Evolutionary conservation across 2,888 invertebrate genomes (phyloP).

Genomic region (Heteropelma amictum): DNA sequence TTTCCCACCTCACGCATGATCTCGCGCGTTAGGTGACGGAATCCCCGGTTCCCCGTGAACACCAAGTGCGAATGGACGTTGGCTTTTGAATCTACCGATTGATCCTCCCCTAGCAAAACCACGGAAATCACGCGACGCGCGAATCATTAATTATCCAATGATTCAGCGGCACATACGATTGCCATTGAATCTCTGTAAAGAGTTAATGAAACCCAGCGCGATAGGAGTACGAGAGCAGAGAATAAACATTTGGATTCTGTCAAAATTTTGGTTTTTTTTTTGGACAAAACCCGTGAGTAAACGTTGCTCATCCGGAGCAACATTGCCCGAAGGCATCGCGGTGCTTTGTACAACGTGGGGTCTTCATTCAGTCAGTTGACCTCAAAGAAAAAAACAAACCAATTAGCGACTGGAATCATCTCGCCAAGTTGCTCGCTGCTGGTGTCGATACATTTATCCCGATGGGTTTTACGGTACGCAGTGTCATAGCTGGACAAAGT

Average conservation of each 20-base stretch:
- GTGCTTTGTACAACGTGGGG: neutral
- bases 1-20: constrained; percentile 43
- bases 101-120: neutral
- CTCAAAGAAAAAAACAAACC: constrained; percentile 46
- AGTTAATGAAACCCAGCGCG: no score
- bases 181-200: neutral
- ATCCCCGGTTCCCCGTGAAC: no score
- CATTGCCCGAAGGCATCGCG: neutral
- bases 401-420: constrained; percentile 64
- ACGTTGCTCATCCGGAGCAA: neutral
- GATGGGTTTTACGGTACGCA: constrained; percentile 10
- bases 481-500: constrained; percentile 28
- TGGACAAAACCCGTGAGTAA: no score
- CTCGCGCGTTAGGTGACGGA: constrained; percentile 25
- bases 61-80: no score
- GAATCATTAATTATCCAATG: constrained; percentile 55
- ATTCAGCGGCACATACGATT: neutral
- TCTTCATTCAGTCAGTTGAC: neutral
- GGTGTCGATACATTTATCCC: constrained; percentile 19
- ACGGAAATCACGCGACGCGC: constrained; percentile 31
- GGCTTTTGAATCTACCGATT: neutral
- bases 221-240: no score
- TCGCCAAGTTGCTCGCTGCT: constrained; percentile 44
- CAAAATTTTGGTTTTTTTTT: no score
- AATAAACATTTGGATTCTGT: no score